Conservation (phyloP, 2,113 vertebrate genomes). For the Gobiocypris rarus region DNA sequence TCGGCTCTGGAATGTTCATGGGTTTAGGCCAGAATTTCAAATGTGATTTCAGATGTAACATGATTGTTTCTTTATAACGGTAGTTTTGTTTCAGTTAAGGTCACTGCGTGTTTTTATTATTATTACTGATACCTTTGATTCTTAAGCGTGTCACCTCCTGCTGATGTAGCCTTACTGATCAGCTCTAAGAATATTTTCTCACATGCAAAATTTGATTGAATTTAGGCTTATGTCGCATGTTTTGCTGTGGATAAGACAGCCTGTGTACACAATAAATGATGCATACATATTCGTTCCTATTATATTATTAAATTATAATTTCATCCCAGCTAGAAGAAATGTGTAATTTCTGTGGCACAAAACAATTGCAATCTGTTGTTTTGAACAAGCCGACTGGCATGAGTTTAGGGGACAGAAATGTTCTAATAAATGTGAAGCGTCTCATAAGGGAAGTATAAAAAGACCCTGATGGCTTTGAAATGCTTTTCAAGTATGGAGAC, state of each 20-base stretch:
- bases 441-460: background rate
- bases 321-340: background rate
- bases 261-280: background rate
- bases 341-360: background rate
- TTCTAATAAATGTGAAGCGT: background rate
- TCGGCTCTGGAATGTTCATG: conserved; percentile 47
- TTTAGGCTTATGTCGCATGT: conserved; percentile 21
- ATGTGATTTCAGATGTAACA: background rate
- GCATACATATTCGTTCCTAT: background rate
- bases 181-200: conserved; percentile 5
- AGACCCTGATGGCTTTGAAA: background rate
- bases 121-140: background rate
- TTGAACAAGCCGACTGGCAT: background rate
- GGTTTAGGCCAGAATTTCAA: conserved; percentile 43
- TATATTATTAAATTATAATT: background rate
- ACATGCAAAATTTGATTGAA: conserved; percentile 2
- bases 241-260: background rate
- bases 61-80: conserved; percentile 45
- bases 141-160: background rate
- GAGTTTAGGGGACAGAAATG: background rate
- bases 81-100: conserved; percentile 9
- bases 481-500: background rate
- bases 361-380: background rate
- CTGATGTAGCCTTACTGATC: background rate
- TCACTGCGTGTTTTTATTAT: conserved; percentile 33